Base-by-base conservation (phyloP, 1,140 invertebrate species). In the Rhagoletis pomonella region DNA sequence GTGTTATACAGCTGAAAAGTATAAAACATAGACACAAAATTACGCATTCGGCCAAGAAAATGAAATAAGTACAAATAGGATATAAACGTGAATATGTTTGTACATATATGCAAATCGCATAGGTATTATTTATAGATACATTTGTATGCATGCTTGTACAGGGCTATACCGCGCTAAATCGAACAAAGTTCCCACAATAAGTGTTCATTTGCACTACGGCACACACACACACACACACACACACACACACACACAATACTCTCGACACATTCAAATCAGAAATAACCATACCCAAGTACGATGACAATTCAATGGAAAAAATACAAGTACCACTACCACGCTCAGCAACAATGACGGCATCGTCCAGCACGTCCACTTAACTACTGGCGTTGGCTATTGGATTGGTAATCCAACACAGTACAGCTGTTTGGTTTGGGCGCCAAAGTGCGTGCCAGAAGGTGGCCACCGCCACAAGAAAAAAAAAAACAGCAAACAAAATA, bases 381-480 rank as follows among this genome's bases (percentile, higher is more conserved):
- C 73, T 81, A 81, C 73, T 81, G 73, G 1, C 47, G 73, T 81
- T 81, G 14, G 4, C 44, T 17, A n/a, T n/a, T 29, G 69, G 17
- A 55, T 55, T 55, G 50, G 44, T 50, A 55, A 81, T 5, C 50
- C 44, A 55, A 81, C 14, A 81, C 47, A 42, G 73, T 42, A 29
- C 73, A 55, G 73, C 17, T 81, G 50, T 81, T 81, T 47, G 47
- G 73, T 55, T 81, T 55, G 17, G 73, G 73, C 44, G 73, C 73
- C 73, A 81, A 81, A 81, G 73, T 81, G 73, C 73, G 73, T 81
- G 7, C 17, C 2, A 47, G 12, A 17, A 47, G 14, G n/a, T 47
- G 73, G 55, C 50, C 50, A 81, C 55, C 4, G 9, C n/a, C 47
- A 3, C 67, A 73, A 10, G 73, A 6, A 58, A 50, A 29, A 55